Percentiles rank a stretch among this genome's conserved stretches.
Conservation (phyloP, 2,888 invertebrate genomes). For the Caenorhabditis afra region DNA sequence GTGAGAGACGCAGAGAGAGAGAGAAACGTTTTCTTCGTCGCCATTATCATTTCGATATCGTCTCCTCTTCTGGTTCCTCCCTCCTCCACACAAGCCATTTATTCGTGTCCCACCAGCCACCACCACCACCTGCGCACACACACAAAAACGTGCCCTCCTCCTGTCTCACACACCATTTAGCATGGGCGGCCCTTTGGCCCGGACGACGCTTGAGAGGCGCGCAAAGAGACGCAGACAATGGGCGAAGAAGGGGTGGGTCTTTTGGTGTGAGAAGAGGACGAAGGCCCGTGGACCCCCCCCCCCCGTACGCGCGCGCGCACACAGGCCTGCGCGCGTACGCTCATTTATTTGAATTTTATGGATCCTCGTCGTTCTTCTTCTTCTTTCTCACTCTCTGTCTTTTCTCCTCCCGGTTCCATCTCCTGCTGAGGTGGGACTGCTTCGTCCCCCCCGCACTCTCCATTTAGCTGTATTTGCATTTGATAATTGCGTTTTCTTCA, state of each 20-base stretch:
- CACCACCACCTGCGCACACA: constrained; percentile 56
- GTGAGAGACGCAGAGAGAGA: no score
- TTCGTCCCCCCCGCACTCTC: not conserved
- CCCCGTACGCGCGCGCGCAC: constrained; percentile 15
- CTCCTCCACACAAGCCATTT: constrained; percentile 32
- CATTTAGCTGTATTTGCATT: constrained; percentile 54
- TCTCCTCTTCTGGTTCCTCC: constrained; percentile 24
- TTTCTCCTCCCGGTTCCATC: constrained; percentile 22
- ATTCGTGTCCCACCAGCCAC: constrained; percentile 16
- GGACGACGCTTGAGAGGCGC: not conserved
- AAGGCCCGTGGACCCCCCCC: constrained; percentile 31
- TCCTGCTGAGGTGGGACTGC: constrained; percentile 35
- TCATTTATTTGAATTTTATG: constrained; percentile 62
- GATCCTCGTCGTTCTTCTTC: constrained; percentile 34
- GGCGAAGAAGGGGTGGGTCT: not conserved
- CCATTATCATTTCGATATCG: constrained; percentile 16
- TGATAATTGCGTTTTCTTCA: constrained; percentile 49
- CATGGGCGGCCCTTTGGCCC: constrained; percentile 41
- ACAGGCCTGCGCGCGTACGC: constrained; percentile 31
- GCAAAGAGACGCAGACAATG: constrained; percentile 19
- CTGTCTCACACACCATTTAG: constrained; percentile 58
- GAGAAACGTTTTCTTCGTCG: not conserved
- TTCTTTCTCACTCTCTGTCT: constrained; percentile 40
- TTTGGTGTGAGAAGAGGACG: constrained; percentile 19
- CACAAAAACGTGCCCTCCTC: constrained; percentile 18